phyloP scores from a whole-genome alignment of 2,113 vertebrate species.

The Ctenomys sociabilis region DNA sequence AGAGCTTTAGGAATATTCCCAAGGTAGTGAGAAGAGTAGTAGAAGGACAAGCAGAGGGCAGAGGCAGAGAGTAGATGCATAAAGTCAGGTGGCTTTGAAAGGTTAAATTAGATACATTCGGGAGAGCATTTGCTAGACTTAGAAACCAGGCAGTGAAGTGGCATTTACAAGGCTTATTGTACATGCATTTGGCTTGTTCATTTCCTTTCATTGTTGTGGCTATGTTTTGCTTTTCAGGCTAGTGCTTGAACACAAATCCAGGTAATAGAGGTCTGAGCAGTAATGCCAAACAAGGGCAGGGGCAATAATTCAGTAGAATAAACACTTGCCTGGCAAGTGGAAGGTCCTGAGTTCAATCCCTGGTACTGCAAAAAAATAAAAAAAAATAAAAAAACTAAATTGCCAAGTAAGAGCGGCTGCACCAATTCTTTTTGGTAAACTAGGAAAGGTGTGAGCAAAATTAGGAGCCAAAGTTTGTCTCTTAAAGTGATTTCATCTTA shows the following conservation, averaged over 20 bases:
- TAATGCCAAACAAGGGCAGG: neutral
- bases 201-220: neutral
- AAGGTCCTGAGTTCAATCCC: too few species aligned
- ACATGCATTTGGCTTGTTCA: neutral
- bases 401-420: neutral
- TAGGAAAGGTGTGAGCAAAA: neutral
- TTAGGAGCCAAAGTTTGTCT: neutral
- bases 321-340: too few species aligned
- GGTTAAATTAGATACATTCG: neutral
- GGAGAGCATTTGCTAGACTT: neutral
- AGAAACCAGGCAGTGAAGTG: neutral
- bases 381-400: too few species aligned
- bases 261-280: neutral
- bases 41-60: neutral
- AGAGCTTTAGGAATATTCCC: neutral
- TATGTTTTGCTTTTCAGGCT: neutral
- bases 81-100: neutral
- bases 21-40: neutral
- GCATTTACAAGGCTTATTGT: neutral
- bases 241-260: neutral
- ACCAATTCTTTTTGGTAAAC: neutral
- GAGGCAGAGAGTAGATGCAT: neutral
- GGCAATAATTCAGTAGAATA: too few species aligned
- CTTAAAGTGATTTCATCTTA: constrained; percentile 3
- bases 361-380: too few species aligned